Evolutionary conservation across 2,888 invertebrate genomes (phyloP).

Genomic region (Hypselothyrea guttata): DNA sequence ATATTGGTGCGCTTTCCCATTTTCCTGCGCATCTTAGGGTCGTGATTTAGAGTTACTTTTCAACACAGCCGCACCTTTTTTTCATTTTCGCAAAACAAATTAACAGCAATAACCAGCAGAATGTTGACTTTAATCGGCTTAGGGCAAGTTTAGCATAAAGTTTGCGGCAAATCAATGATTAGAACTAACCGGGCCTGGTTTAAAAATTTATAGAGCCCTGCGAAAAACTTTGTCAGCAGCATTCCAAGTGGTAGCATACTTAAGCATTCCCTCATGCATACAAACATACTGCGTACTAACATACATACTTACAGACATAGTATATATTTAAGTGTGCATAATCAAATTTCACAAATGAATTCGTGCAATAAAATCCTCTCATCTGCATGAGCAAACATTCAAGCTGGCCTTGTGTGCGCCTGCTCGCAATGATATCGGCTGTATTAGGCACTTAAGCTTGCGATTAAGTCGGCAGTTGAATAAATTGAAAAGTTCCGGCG

Average conservation of each 20-base stretch:
- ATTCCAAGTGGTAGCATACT: neutral
- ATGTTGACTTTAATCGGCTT: slow-evolving; percentile 55
- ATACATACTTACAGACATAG: slow-evolving; percentile 10
- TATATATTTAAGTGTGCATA: slow-evolving; percentile 45
- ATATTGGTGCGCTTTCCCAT: slow-evolving; percentile 28
- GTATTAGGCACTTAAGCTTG: slow-evolving; percentile 1
- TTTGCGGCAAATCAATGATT: slow-evolving; percentile 49
- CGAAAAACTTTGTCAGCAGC: slow-evolving; percentile 45
- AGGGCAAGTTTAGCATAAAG: slow-evolving; percentile 37
- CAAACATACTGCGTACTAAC: slow-evolving; percentile 13
- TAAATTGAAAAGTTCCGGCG: neutral
- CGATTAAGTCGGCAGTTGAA: neutral
- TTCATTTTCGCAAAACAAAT: slow-evolving; percentile 18
- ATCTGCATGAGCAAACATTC: slow-evolving; percentile 48
- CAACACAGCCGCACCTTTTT: slow-evolving; percentile 41
- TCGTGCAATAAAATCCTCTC: slow-evolving; percentile 54
- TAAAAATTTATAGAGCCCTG: slow-evolving; percentile 52
- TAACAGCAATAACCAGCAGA: slow-evolving; percentile 25
- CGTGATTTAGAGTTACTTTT: no score
- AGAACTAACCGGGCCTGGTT: slow-evolving; percentile 23
- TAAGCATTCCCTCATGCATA: slow-evolving; percentile 5
- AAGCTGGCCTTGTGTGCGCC: slow-evolving; percentile 6
- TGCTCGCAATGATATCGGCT: slow-evolving; percentile 22
- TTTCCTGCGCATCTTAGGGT: no score
- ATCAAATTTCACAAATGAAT: slow-evolving; percentile 61